Conservation (phyloP, 2,888 invertebrate species). For the Autographa gamma region DNA sequence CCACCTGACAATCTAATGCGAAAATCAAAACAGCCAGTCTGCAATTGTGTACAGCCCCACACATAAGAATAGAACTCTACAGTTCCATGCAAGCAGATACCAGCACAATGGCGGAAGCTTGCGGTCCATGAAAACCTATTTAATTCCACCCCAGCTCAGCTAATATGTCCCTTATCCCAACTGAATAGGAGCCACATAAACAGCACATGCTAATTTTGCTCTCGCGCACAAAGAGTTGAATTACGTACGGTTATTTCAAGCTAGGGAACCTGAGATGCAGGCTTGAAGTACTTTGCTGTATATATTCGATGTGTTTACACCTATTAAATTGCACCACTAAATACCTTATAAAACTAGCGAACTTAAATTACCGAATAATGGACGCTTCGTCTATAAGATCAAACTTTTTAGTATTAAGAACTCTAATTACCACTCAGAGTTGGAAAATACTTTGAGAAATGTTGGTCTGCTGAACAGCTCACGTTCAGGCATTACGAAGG, state of each 20-base stretch:
- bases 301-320: conserved; percentile 17
- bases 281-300: conserved; percentile 38
- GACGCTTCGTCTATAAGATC: background rate
- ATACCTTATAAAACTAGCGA: background rate
- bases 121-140: conserved; percentile 63
- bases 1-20: conserved; percentile 40
- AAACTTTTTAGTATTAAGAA: conserved; percentile 4
- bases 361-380: background rate
- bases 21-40: conserved; percentile 43
- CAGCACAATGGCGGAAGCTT: conserved; percentile 71
- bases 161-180: conserved; percentile 54
- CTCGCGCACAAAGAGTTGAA: conserved; percentile 63
- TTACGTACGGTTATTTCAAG: conserved; percentile 71
- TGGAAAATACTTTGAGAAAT: conserved; percentile 9
- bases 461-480: conserved; percentile 3
- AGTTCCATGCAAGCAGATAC: conserved; percentile 66
- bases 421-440: conserved; percentile 12
- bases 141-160: conserved; percentile 19
- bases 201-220: conserved; percentile 50
- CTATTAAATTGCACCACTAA: conserved; percentile 1
- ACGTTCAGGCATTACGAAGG: background rate
- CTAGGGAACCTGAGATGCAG: conserved; percentile 66
- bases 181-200: conserved; percentile 54
- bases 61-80: conserved; percentile 57
- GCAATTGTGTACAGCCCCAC: conserved; percentile 49